Evolutionary conservation across 2,888 invertebrate species (phyloP).

Genomic region (Diachrysia chrysitis): DNA sequence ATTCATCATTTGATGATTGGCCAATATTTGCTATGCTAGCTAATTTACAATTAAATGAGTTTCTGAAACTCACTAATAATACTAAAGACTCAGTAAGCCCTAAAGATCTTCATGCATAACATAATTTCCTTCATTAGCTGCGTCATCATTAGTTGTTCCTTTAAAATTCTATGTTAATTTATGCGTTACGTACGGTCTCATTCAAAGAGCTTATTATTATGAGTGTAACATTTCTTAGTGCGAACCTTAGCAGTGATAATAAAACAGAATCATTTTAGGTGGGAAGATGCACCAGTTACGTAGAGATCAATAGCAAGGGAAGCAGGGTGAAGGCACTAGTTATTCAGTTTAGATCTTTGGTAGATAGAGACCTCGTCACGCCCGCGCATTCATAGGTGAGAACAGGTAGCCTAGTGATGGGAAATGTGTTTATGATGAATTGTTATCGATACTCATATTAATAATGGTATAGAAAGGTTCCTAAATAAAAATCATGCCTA

Average conservation of each 20-base stretch:
- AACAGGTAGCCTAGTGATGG: slow-evolving; percentile 48
- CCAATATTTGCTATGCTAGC: not conserved
- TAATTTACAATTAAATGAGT: not conserved
- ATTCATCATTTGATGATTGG: not conserved
- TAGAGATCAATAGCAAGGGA: slow-evolving; percentile 53
- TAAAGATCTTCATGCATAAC: not conserved
- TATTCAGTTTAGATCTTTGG: slow-evolving; percentile 60
- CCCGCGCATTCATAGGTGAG: slow-evolving; percentile 50
- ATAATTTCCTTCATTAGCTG: slow-evolving; percentile 1
- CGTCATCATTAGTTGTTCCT: not conserved
- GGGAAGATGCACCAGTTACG: slow-evolving; percentile 51
- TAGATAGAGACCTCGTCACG: slow-evolving; percentile 59
- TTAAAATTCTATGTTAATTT: not conserved
- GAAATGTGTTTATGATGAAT: slow-evolving; percentile 13
- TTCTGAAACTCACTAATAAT: not conserved
- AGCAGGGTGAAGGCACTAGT: slow-evolving; percentile 56
- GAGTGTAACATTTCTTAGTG: not conserved
- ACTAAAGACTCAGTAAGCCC: not conserved
- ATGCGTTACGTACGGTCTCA: not conserved
- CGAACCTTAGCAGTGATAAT: slow-evolving; percentile 24
- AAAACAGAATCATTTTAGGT: slow-evolving; percentile 42
- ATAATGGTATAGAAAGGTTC: too few species aligned
- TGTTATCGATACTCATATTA: slow-evolving; percentile 16
- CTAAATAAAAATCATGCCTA: too few species aligned
- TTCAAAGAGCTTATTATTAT: not conserved